A percentile compares a stretch with the other conserved stretches of the same genome.
phyloP scores from a whole-genome alignment of 2,113 vertebrate species.

The Petrocephalus zakoni region DNA sequence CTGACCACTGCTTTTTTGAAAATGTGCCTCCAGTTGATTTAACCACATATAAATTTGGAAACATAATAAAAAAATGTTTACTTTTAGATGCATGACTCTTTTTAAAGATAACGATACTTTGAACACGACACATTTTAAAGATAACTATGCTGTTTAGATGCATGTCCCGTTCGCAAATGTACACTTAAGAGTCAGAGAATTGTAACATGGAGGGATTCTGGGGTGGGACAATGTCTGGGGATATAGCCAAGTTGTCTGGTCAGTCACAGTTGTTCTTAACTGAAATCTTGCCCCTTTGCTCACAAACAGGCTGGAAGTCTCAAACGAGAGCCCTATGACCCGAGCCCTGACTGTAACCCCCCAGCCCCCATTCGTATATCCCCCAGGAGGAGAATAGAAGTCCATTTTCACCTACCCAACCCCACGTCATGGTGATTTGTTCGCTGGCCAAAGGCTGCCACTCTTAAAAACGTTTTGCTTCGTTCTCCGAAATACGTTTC shows the following conservation, averaged over 20 bases:
- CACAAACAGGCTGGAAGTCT: background rate
- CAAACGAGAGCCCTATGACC: background rate
- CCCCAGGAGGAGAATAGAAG: background rate
- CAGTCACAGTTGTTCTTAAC: background rate
- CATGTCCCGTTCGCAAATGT: background rate
- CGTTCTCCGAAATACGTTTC: background rate
- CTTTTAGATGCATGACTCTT: background rate
- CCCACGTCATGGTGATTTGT: background rate
- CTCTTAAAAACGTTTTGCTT: background rate
- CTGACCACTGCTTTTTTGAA: background rate
- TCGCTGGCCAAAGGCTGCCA: background rate
- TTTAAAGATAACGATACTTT: background rate
- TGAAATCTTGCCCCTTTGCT: background rate
- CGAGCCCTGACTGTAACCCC: too few species aligned
- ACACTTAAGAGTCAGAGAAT: background rate
- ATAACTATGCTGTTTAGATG: background rate
- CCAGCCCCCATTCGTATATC: background rate
- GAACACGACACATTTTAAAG: background rate
- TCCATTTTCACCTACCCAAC: background rate
- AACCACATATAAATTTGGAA: background rate
- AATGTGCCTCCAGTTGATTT: background rate
- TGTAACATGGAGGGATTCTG: background rate
- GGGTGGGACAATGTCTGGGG: background rate
- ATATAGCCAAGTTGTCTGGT: background rate
- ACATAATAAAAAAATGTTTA: background rate